Conservation (phyloP, 2,888 invertebrate species). For the Salpingus planirostris region DNA sequence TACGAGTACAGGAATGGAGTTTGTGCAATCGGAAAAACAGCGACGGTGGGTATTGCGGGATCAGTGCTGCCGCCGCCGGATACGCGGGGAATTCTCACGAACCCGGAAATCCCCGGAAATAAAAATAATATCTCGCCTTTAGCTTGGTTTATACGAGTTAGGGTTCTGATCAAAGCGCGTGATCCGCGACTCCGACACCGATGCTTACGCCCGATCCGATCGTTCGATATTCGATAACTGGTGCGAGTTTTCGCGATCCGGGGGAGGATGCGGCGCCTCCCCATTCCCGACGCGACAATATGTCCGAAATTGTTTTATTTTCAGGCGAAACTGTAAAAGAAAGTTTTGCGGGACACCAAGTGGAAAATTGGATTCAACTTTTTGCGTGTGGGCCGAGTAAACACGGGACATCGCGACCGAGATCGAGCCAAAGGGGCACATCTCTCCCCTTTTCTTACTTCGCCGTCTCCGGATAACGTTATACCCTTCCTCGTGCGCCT, state of each 20-base stretch:
- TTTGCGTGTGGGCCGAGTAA: slow-evolving; percentile 22
- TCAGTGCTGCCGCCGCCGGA: too few relatives aligned
- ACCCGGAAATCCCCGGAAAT: too few relatives aligned
- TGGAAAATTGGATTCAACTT: slow-evolving; percentile 39
- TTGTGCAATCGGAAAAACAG: slow-evolving; percentile 16
- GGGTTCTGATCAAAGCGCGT: too few relatives aligned
- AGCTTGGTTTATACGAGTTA: too few relatives aligned
- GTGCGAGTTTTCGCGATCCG: too few relatives aligned
- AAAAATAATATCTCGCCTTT: too few relatives aligned
- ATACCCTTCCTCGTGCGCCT: slow-evolving; percentile 6
- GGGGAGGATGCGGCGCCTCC: too few relatives aligned
- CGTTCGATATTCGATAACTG: too few relatives aligned
- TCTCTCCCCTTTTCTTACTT: slow-evolving; percentile 5
- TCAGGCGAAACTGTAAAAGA: slow-evolving; percentile 33
- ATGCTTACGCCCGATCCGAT: too few relatives aligned
- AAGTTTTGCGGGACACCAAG: slow-evolving; percentile 35
- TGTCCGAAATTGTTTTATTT: slow-evolving; percentile 37
- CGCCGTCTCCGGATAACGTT: slow-evolving; percentile 7
- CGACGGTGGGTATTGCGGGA: slow-evolving; percentile 1
- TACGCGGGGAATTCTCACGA: too few relatives aligned
- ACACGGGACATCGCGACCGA: slow-evolving; percentile 15
- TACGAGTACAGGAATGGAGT: slow-evolving; percentile 16
- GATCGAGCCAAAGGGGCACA: slow-evolving; percentile 10
- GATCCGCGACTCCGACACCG: too few relatives aligned
- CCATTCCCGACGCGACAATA: slow-evolving; percentile 34